Evolutionary conservation across 2,888 invertebrate species (phyloP).

Genomic region (Plemyria rubiginata): DNA sequence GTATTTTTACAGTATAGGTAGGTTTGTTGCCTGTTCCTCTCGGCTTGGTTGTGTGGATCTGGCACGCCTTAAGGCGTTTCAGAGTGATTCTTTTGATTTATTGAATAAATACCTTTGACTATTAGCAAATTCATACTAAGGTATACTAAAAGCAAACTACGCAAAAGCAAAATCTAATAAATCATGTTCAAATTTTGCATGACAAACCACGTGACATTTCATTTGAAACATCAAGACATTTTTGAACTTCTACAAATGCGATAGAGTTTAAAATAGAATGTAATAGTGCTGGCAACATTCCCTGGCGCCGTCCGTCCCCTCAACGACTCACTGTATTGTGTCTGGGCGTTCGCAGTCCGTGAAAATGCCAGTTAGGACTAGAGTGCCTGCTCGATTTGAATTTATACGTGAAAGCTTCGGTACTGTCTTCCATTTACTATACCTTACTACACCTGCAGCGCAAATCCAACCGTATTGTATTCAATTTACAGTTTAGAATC

Average conservation of each 20-base stretch:
- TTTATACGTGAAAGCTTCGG: conserved; percentile 33
- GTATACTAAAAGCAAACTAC: too few relatives aligned
- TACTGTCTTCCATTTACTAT: conserved; percentile 21
- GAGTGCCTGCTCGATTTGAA: conserved; percentile 38
- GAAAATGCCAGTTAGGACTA: conserved; percentile 38
- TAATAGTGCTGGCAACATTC: not conserved
- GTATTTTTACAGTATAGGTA: too few relatives aligned
- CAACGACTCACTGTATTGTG: conserved; percentile 27
- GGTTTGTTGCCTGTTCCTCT: too few relatives aligned
- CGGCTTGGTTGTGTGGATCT: too few relatives aligned
- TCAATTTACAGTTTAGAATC: not conserved
- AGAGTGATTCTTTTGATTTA: too few relatives aligned
- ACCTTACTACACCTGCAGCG: not conserved
- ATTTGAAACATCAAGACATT: not conserved
- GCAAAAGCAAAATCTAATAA: too few relatives aligned
- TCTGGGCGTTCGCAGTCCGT: conserved; percentile 28
- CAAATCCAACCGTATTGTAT: conserved; percentile 9
- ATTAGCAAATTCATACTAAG: too few relatives aligned
- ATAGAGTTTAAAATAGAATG: not conserved
- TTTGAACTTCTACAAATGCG: not conserved
- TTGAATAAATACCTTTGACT: too few relatives aligned
- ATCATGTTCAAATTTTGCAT: not conserved
- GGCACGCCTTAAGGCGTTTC: too few relatives aligned
- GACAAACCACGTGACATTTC: not conserved
- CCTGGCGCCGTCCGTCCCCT: conserved; percentile 13